These are phyloP conservation scores for Phodopus roborovskii DNA, from an alignment of 2,113 vertebrate species.

Conservation along the genomic window DNA sequence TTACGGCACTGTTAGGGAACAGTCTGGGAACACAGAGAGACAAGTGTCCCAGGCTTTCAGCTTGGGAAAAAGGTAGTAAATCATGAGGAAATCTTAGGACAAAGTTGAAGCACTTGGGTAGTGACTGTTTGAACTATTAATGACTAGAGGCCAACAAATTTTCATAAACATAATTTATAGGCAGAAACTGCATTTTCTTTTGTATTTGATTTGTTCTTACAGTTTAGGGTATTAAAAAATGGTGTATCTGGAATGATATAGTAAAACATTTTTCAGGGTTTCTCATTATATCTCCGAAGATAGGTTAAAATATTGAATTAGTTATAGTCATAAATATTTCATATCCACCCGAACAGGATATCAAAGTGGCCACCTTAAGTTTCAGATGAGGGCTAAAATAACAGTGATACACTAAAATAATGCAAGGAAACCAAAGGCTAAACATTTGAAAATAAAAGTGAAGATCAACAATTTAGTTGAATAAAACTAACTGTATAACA, in stretches of 20 bases:
- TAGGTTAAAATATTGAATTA: constrained; percentile 4
- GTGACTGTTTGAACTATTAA: not conserved
- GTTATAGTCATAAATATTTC: not conserved
- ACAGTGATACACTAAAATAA: not conserved
- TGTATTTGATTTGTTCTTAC: constrained; percentile 21
- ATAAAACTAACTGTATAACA: not conserved
- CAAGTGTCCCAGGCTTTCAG: not conserved
- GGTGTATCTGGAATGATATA: not conserved
- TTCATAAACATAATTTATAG: not conserved
- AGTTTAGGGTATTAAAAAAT: not conserved
- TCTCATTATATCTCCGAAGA: not conserved
- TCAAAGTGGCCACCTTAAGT: not conserved
- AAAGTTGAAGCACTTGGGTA: not conserved
- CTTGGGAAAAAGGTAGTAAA: not conserved
- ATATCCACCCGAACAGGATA: not conserved
- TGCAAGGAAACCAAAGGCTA: constrained; percentile 3
- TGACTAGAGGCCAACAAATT: not conserved
- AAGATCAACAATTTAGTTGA: constrained; percentile 6
- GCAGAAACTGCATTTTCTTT: not conserved
- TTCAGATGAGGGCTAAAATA: not conserved
- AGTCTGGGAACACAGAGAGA: not conserved
- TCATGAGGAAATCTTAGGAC: not conserved
- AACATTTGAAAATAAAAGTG: not conserved
- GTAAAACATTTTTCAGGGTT: not conserved
- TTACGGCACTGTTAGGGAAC: not conserved